Evolutionary conservation across 2,888 invertebrate genomes (phyloP), one percentile per base, ranked within the genome.

Genomic region (Sisyra terminalis): DNA sequence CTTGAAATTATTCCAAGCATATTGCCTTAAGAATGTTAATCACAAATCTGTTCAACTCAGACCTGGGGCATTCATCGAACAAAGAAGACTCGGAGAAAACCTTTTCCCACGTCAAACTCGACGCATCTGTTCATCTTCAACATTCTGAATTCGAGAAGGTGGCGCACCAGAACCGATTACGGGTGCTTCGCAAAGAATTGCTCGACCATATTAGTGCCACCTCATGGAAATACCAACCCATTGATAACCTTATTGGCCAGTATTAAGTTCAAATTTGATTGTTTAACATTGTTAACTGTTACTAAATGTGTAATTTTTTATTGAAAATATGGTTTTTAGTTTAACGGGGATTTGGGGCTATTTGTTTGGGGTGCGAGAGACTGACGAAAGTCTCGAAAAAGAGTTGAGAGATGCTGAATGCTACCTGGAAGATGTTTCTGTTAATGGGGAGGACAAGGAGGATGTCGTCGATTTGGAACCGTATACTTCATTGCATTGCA

Each of bases 191-290:
- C 9, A 57, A 56, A 46, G 53, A 57, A 45, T 32, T 41, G 13
- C 46, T 57, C 16, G 55, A 57, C 31, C 54, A 55, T 42, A 43
- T 57, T 14, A 50, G 53, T 35, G 51, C 50, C 31, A 56, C 57
- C 13, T 52, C 55, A 34, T 58, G 57, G 57, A 54, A 53, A 42
- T 56, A 55, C 47, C 51, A 50, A 29, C 51, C 55, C 3, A 52
- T 55, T 42, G 56, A 57, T 40, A 53, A 53, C 15, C 53, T 48
- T 32, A 51, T 55, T 35, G 54, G 55, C 15, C 54, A 54, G 37
- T 38, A 24, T 37, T 43, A 37, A 29, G 13, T n/a, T n/a, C n/a
- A n/a, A 14, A 37, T 7, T 37, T n/a, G 14, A 2, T 37, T 37
- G 31, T 31, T 31, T 3, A 3, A n/a, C n/a, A n/a, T n/a, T n/a